Percentiles rank a stretch among this genome's conserved stretches.
Evolutionary conservation across 64 coral and sea anemone species (phyloP).

Genomic region (Montipora foliosa): DNA sequence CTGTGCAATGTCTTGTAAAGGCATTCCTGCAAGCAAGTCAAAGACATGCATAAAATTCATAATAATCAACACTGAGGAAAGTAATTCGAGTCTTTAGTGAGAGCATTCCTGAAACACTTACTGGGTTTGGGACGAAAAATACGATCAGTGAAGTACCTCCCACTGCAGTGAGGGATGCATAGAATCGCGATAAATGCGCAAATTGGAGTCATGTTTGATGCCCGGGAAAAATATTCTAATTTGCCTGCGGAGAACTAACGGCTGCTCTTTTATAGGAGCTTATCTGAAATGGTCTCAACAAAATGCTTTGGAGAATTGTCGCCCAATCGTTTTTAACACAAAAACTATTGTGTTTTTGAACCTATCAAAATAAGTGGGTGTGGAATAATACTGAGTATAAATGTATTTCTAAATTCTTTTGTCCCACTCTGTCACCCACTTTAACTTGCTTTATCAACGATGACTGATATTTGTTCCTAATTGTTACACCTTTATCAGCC

Average conservation of each 20-base stretch:
- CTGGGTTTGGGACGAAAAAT: neutral
- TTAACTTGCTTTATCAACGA: neutral
- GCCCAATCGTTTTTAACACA: neutral
- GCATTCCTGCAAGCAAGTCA: no score
- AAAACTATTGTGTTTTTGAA: neutral
- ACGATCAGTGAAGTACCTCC: neutral
- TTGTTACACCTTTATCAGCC: neutral
- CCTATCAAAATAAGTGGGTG: neutral
- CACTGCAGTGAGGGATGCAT: neutral
- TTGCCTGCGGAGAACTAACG: neutral
- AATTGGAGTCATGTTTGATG: neutral
- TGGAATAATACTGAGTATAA: neutral
- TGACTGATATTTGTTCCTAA: no score
- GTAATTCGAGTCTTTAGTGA: no score
- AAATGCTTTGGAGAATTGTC: no score
- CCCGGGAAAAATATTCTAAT: neutral
- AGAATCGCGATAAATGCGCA: neutral
- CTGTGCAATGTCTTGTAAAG: no score
- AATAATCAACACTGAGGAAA: neutral
- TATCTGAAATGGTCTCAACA: no score
- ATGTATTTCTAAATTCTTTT: neutral
- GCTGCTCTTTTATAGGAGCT: no score
- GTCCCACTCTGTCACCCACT: neutral
- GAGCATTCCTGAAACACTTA: neutral
- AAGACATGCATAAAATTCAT: no score